Conservation (phyloP, 1,140 invertebrate species). For the Bombus confusus region DNA sequence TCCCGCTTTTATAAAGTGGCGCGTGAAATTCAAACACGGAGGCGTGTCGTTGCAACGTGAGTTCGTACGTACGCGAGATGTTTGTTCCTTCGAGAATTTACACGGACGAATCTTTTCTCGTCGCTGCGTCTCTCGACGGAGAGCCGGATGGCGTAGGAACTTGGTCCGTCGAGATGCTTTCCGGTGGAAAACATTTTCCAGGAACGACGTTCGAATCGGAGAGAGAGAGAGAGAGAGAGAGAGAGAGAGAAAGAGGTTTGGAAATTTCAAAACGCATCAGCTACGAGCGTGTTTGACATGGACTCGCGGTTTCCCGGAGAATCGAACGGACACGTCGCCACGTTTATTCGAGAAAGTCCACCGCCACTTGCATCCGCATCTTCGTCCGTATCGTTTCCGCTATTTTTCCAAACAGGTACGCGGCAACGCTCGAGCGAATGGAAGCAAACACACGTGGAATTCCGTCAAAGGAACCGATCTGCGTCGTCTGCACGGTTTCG, state of each 20-base stretch:
- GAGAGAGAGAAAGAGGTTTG: no score
- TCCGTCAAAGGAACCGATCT: not conserved
- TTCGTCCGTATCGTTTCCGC: not conserved
- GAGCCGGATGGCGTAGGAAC: not conserved
- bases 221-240: no score
- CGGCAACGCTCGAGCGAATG: not conserved
- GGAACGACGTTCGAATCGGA: not conserved
- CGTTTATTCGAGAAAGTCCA: conserved; percentile 5
- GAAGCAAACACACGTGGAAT: not conserved
- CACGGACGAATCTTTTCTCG: not conserved
- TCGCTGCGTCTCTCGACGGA: not conserved
- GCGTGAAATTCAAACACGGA: not conserved
- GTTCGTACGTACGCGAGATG: not conserved
- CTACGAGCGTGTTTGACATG: not conserved
- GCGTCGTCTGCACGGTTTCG: not conserved
- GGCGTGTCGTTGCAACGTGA: no score
- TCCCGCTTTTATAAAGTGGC: not conserved
- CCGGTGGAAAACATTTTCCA: not conserved
- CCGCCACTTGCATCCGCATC: no score
- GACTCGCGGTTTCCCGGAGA: not conserved
- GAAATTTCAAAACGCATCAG: not conserved
- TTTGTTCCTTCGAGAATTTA: not conserved
- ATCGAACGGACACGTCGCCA: not conserved
- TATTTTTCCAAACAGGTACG: not conserved
- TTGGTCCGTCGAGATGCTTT: not conserved